Base-by-base conservation (phyloP, 2,113 vertebrate species). In the Podarcis muralis region DNA sequence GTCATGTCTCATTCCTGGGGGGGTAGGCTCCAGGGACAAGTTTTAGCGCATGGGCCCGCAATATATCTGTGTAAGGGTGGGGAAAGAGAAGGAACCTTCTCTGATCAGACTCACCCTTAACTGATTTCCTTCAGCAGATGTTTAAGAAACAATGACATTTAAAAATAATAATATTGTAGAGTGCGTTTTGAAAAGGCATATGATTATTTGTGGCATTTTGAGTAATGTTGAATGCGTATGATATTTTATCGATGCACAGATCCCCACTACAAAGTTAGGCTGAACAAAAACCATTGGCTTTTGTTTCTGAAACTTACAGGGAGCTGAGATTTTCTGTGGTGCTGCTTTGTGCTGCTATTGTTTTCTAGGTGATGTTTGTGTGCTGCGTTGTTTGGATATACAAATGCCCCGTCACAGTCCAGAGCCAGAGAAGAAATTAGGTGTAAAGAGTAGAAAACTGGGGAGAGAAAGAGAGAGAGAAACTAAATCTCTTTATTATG, bases 401-500 rank as follows among this genome's bases (percentile, higher is more conserved):
- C 91, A 94, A 94, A 95, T 86, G 57, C 93, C 95, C 92, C 88
- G 75, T 93, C 93, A 48, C 88, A 68, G 53, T 81, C 7, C 88
- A 2, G 83, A 83, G 90, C 20, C 25, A 83, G 83, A 92, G 95
- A 84, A 69, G 59, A 94, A 93, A 92, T 90, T 95, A 95, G 93
- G 93, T 96, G 94, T 92, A 94, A 95, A 93, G 85, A 84, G 78
- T 48, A 88, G 92, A 89, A 93, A 92, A 89, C 83, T 43, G 74
- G n/a, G 5, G 62, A 53, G 40, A 53, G 35, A 57, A 37, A 77
- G 18, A 18, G 59, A 72, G 68, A 37, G 30, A 75, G 6, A 94
- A 95, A 96, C 91, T 93, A 96, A 97, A 96, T 97, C 97, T 97
- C 97, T 96, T 97, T 97, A 96, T 96, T 96, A 94, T 96, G 97